phyloP scores from a whole-genome alignment of 2,113 vertebrate genomes.

The Carassius carassius region DNA sequence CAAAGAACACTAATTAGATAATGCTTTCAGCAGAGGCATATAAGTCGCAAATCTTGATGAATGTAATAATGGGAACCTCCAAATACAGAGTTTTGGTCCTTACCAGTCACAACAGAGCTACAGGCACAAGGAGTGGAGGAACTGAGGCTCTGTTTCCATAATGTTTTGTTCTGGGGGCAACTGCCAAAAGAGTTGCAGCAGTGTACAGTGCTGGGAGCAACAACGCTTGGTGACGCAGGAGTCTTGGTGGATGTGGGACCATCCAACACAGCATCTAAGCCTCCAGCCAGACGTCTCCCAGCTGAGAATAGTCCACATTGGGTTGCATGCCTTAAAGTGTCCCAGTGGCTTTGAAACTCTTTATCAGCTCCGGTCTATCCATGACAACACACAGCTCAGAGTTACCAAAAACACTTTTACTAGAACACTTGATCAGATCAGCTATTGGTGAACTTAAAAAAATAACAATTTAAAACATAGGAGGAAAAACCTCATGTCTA shows the following conservation, averaged over 20 bases:
- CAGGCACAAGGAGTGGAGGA: constrained; percentile 60
- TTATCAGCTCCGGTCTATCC: constrained; percentile 38
- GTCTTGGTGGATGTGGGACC: constrained; percentile 38
- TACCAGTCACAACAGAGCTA: constrained; percentile 69
- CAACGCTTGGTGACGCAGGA: not conserved
- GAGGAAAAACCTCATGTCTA: not conserved
- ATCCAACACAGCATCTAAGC: not conserved
- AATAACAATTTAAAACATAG: not conserved
- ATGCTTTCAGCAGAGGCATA: not conserved
- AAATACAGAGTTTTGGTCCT: constrained; percentile 53
- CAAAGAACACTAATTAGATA: constrained; percentile 13
- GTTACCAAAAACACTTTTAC: constrained; percentile 26
- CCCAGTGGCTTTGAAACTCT: constrained; percentile 56
- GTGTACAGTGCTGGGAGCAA: not conserved
- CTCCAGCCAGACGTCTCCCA: not conserved
- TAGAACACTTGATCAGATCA: not conserved
- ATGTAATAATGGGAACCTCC: not conserved
- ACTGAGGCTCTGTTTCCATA: constrained; percentile 62
- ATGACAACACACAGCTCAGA: constrained; percentile 47
- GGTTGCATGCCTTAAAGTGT: constrained; percentile 58
- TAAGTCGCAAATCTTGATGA: not conserved
- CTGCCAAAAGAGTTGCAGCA: constrained; percentile 7
- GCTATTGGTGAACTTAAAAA: constrained; percentile 51
- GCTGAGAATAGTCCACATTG: constrained; percentile 48
- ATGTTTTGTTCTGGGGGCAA: constrained; percentile 51